These are phyloP conservation scores for Hozukius guyotensis DNA, from an alignment of 2,797 vertebrate genomes.

Conservation along the genomic window DNA sequence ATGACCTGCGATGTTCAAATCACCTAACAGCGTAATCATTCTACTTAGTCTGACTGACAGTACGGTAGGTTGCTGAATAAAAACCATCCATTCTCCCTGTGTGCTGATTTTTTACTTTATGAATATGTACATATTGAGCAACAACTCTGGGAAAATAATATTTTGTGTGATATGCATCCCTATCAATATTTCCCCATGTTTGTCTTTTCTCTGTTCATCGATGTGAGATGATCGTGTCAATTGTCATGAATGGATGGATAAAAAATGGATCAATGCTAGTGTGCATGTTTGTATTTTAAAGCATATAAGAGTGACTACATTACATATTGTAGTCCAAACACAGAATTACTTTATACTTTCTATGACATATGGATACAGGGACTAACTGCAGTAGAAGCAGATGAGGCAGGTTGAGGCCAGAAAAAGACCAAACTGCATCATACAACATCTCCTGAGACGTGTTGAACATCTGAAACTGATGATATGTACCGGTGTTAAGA, in stretches of 20 bases:
- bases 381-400: neutral
- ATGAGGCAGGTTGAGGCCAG: neutral
- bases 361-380: neutral
- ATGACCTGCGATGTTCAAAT: neutral
- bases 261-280: neutral
- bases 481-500: neutral
- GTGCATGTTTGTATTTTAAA: neutral
- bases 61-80: neutral
- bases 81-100: neutral
- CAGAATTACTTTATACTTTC: neutral
- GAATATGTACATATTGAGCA: neutral
- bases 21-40: neutral
- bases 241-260: neutral
- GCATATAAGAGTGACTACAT: neutral
- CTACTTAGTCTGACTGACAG: neutral
- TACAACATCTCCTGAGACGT: neutral
- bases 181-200: neutral
- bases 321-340: neutral
- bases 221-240: neutral
- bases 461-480: neutral
- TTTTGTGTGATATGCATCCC: neutral
- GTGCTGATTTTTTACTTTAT: neutral
- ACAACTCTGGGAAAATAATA: neutral
- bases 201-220: neutral
- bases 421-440: neutral